Conservation (phyloP, 2,797 vertebrate genomes). For the Xiphophorus birchmanni region DNA sequence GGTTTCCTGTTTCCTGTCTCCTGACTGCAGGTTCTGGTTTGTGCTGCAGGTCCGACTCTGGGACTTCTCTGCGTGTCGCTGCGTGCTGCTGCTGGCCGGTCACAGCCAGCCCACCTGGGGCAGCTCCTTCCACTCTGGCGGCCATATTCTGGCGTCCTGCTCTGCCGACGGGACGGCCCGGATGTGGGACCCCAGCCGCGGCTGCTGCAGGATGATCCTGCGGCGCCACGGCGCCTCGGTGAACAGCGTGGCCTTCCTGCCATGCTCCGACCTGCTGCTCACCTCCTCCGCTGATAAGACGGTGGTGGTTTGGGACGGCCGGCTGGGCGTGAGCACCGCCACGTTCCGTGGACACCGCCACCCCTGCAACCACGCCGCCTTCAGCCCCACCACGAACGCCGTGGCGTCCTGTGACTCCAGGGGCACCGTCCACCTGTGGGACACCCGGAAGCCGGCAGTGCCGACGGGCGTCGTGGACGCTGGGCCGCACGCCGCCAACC, state of each 20-base stretch:
- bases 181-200: constrained; percentile 86
- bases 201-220: constrained; percentile 79
- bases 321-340: constrained; percentile 72
- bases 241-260: constrained; percentile 86
- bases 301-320: constrained; percentile 73
- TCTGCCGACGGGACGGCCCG: constrained; percentile 81
- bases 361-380: constrained; percentile 81
- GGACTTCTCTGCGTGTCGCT: constrained; percentile 43
- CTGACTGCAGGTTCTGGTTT: neutral
- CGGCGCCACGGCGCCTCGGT: constrained; percentile 84
- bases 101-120: constrained; percentile 58
- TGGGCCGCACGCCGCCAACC: constrained; percentile 82
- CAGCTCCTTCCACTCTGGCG: constrained; percentile 83
- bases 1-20: too few species aligned
- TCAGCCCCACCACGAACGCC: constrained; percentile 70
- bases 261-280: constrained; percentile 73
- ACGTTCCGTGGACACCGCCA: constrained; percentile 83
- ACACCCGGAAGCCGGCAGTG: constrained; percentile 69
- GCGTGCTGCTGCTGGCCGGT: constrained; percentile 27
- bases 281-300: constrained; percentile 49
- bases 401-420: constrained; percentile 85
- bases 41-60: constrained; percentile 56
- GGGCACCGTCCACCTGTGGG: constrained; percentile 84
- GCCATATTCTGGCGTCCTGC: constrained; percentile 86
- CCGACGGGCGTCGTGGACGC: constrained; percentile 72